Percentiles rank a stretch among this genome's conserved stretches.
phyloP scores from a whole-genome alignment of 2,797 vertebrate species.

The Epinephelus awoara region DNA sequence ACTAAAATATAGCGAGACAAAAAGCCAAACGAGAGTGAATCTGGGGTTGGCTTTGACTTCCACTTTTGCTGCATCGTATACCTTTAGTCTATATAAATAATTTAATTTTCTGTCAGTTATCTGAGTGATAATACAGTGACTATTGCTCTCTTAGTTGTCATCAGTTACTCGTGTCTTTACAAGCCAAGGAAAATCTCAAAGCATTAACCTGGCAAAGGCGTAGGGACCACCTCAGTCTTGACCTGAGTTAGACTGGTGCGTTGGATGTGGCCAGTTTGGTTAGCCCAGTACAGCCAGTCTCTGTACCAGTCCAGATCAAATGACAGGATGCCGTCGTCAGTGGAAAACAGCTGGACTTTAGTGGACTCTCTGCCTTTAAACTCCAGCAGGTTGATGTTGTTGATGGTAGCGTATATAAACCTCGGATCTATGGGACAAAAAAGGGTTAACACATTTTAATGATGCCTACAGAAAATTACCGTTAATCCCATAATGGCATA shows the following conservation, averaged over 20 bases:
- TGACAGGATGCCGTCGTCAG: constrained; percentile 81
- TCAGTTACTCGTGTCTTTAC: neutral
- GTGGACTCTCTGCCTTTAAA: constrained; percentile 72
- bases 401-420: constrained; percentile 81
- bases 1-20: no score
- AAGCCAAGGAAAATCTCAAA: neutral
- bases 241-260: constrained; percentile 73
- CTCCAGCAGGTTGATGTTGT: constrained; percentile 82
- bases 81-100: neutral
- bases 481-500: neutral
- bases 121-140: neutral
- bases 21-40: no score
- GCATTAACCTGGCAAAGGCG: constrained; percentile 83
- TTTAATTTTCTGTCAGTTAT: neutral
- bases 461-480: neutral
- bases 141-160: neutral
- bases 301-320: constrained; percentile 92
- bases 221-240: constrained; percentile 80
- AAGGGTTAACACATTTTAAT: neutral
- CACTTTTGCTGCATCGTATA: no score
- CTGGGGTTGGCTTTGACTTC: no score
- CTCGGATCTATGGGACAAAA: constrained; percentile 81
- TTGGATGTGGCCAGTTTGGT: constrained; percentile 85
- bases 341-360: constrained; percentile 77
- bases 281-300: constrained; percentile 88